Conservation (phyloP, 2,113 vertebrate genomes). For the Arothron firmamentum region DNA sequence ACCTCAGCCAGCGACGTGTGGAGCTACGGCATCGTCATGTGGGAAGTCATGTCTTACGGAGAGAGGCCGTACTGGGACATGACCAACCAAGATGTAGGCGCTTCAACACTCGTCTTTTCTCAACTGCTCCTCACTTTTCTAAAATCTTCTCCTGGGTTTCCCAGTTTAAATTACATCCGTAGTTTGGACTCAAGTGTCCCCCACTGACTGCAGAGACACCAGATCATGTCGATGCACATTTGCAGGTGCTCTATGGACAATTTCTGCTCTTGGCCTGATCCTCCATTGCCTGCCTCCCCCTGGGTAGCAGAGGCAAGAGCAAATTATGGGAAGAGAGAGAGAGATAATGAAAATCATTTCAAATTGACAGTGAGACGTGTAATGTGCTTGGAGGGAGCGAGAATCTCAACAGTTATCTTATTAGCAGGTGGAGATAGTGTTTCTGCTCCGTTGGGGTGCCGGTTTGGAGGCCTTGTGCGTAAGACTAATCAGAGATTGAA, state of each 20-base stretch:
- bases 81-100: constrained; percentile 81
- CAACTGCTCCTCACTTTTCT: not conserved
- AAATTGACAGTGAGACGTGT: constrained; percentile 77
- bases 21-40: constrained; percentile 84
- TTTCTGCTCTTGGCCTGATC: constrained; percentile 70
- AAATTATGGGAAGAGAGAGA: constrained; percentile 65
- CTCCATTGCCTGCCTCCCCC: constrained; percentile 68
- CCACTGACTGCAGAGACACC: constrained; percentile 63
- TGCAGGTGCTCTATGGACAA: constrained; percentile 53
- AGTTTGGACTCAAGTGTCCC: too few relatives aligned
- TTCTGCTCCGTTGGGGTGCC: constrained; percentile 62
- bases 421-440: constrained; percentile 74
- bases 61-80: constrained; percentile 84
- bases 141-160: not conserved
- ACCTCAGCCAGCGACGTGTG: constrained; percentile 81
- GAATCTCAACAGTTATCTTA: constrained; percentile 75
- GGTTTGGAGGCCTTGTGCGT: constrained; percentile 63
- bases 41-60: constrained; percentile 83
- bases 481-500: constrained; percentile 75
- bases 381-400: constrained; percentile 74
- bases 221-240: constrained; percentile 67
- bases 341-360: constrained; percentile 79
- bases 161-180: constrained; percentile 12
- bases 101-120: not conserved
- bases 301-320: constrained; percentile 64